Evolutionary conservation across 1,140 invertebrate species (phyloP).

Genomic region (Anastrepha obliqua): DNA sequence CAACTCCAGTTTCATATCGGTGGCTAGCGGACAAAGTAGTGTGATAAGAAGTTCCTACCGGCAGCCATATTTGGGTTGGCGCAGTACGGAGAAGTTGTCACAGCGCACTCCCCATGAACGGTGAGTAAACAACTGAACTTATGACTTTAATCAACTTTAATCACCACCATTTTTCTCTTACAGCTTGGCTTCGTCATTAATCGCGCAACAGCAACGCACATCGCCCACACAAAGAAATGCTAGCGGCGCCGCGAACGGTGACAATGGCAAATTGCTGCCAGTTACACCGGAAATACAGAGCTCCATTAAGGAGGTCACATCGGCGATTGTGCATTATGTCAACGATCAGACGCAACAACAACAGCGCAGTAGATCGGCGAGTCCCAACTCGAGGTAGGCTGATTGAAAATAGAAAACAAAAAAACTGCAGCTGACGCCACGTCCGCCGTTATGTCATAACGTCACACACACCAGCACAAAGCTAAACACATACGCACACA

Average conservation of each 20-base stretch:
- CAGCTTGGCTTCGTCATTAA: constrained; percentile 81
- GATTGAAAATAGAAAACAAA: background rate
- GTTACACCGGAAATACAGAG: constrained; percentile 88
- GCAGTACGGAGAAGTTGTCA: constrained; percentile 85
- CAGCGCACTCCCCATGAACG: constrained; percentile 89
- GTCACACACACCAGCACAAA: background rate
- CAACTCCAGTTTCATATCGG: constrained; percentile 73
- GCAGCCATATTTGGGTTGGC: constrained; percentile 91
- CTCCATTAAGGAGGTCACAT: constrained; percentile 93
- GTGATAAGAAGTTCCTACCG: constrained; percentile 77
- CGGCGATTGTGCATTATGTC: constrained; percentile 94
- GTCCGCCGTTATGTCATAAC: too few species aligned
- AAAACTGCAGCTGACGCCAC: background rate
- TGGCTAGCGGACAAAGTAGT: constrained; percentile 65
- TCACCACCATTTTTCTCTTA: constrained; percentile 53
- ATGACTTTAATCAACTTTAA: background rate
- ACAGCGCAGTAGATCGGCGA: constrained; percentile 74
- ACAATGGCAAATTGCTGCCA: constrained; percentile 59
- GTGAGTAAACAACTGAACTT: constrained; percentile 63
- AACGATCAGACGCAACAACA: constrained; percentile 77
- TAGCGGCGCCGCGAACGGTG: constrained; percentile 62
- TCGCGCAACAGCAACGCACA: constrained; percentile 73
- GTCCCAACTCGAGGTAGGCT: constrained; percentile 73
- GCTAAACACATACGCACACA: background rate
- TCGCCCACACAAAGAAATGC: constrained; percentile 66